Evolutionary conservation across 2,888 invertebrate species (phyloP).

Genomic region (Chesias legatella): DNA sequence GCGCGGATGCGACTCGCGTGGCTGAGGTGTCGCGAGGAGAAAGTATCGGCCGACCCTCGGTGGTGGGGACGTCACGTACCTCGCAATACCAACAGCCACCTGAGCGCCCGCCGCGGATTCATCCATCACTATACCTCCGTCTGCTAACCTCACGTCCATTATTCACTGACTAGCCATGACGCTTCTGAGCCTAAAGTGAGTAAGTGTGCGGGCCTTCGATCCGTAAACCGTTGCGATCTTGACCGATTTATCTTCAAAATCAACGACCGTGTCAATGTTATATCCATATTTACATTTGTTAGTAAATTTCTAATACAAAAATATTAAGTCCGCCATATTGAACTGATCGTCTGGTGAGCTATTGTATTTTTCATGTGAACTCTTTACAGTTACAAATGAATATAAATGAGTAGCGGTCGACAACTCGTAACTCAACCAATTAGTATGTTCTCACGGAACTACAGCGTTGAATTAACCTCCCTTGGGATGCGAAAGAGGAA

Average conservation of each 20-base stretch:
- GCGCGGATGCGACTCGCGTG: conserved; percentile 65
- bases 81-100: conserved; percentile 55
- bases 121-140: conserved; percentile 17
- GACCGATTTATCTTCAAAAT: conserved; percentile 12
- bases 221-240: conserved; percentile 14
- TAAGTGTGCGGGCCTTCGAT: conserved; percentile 11
- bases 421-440: conserved; percentile 65
- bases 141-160: conserved; percentile 15
- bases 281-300: too few species aligned
- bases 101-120: conserved; percentile 37
- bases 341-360: conserved; percentile 33
- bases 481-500: conserved; percentile 48
- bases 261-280: conserved; percentile 13
- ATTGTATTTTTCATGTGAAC: conserved; percentile 54
- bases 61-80: conserved; percentile 68
- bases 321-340: conserved; percentile 20
- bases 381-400: conserved; percentile 53
- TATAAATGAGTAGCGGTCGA: conserved; percentile 53
- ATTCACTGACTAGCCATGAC: conserved; percentile 19
- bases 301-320: too few species aligned
- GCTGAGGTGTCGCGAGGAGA: conserved; percentile 76
- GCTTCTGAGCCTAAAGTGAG: conserved; percentile 10
- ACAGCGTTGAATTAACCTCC: conserved; percentile 38
- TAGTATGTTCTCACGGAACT: conserved; percentile 67
- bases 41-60: conserved; percentile 64